Conservation (phyloP, 2,888 invertebrate genomes). For the Sialis fuliginosa region DNA sequence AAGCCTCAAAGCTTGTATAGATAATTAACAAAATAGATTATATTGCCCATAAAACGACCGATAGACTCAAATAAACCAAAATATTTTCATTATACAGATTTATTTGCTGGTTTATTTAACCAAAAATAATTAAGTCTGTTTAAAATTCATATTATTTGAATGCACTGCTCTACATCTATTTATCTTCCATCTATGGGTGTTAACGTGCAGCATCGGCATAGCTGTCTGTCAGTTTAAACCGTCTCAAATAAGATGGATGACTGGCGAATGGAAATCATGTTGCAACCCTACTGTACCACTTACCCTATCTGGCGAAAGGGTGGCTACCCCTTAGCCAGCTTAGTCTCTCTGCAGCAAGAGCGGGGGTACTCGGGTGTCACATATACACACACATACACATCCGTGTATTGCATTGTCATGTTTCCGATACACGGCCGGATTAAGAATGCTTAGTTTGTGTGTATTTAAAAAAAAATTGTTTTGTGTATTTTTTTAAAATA, state of each 20-base stretch:
- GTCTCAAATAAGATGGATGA: slow-evolving; percentile 45
- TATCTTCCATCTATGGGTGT: background rate
- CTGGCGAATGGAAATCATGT: slow-evolving; percentile 43
- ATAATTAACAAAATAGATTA: too few species aligned
- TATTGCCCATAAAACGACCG: too few species aligned
- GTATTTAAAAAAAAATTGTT: too few species aligned
- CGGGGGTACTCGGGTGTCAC: background rate
- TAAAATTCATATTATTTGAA: too few species aligned
- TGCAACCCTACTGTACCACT: slow-evolving; percentile 12
- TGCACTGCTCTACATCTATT: background rate
- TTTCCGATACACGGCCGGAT: slow-evolving; percentile 5
- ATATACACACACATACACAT: background rate
- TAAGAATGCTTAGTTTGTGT: slow-evolving; percentile 1
- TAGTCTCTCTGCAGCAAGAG: background rate
- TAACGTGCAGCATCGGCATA: slow-evolving; percentile 16
- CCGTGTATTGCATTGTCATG: slow-evolving; percentile 7
- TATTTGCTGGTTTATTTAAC: too few species aligned
- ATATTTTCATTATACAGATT: too few species aligned
- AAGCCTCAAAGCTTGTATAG: too few species aligned
- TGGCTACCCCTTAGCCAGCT: background rate
- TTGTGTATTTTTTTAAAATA: too few species aligned
- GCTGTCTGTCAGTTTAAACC: slow-evolving; percentile 29
- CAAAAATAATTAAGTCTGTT: too few species aligned
- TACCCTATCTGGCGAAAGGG: slow-evolving; percentile 4
- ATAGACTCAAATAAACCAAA: too few species aligned